phyloP scores from a whole-genome alignment of 2,113 vertebrate species.

The Rhabdornis inornatus region DNA sequence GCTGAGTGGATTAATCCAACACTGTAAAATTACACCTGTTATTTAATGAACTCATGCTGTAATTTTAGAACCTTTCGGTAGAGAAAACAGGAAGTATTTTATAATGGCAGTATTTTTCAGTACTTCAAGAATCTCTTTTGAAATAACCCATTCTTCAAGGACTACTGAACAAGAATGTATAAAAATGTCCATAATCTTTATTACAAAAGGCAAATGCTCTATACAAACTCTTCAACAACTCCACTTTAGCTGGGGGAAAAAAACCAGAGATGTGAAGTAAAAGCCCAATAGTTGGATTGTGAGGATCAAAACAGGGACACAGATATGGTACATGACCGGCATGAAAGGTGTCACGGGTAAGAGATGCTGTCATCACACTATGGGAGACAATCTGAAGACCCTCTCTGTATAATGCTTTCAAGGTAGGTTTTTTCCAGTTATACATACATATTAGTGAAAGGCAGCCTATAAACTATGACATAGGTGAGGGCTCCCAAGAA shows the following conservation, averaged over 20 bases:
- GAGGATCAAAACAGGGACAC: not conserved
- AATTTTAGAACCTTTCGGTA: not conserved
- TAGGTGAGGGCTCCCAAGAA: not conserved
- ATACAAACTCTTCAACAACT: not conserved
- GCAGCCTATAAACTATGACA: conserved; percentile 9
- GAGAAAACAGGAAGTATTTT: not conserved
- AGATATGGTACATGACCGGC: not conserved
- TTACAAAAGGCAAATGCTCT: not conserved
- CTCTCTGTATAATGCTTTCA: not conserved
- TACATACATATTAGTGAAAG: not conserved
- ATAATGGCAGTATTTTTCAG: not conserved
- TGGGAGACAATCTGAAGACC: not conserved
- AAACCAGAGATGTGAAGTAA: not conserved
- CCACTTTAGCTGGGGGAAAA: not conserved
- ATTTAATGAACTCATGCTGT: not conserved
- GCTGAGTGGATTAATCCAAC: not conserved
- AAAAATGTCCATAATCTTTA: not conserved
- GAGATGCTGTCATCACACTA: not conserved
- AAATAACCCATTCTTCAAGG: conserved; percentile 39
- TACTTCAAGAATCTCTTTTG: not conserved
- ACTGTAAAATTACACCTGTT: not conserved
- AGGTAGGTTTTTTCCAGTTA: not conserved
- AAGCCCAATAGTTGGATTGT: not conserved
- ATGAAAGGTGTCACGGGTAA: not conserved
- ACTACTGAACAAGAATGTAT: not conserved